Conservation (phyloP, 2,113 vertebrate species). For the Menura novaehollandiae region DNA sequence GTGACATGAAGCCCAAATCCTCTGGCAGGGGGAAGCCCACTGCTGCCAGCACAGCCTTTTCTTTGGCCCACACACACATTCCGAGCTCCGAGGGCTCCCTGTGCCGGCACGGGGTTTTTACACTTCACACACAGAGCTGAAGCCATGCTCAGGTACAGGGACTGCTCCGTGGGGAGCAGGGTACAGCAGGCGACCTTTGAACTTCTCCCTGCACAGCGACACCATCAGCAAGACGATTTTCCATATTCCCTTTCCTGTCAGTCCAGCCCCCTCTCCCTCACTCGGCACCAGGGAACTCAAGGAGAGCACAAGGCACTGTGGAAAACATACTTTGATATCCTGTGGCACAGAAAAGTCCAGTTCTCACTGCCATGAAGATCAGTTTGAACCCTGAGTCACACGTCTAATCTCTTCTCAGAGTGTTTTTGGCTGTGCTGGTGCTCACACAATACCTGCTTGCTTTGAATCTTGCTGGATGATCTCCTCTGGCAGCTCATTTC, state of each 20-base stretch:
- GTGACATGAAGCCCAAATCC: not conserved
- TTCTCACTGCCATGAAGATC: not conserved
- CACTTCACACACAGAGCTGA: not conserved
- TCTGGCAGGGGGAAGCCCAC: not conserved
- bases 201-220: not conserved
- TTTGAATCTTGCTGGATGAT: not conserved
- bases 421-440: not conserved
- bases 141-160: not conserved
- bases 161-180: rapidly evolving
- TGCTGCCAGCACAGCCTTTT: not conserved
- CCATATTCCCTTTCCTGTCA: not conserved
- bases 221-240: not conserved
- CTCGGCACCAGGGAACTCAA: not conserved
- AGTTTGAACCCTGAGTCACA: not conserved
- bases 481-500: not conserved
- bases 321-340: not conserved
- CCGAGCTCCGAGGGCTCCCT: rapidly evolving
- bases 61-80: rapidly evolving
- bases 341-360: not conserved
- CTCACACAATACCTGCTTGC: not conserved
- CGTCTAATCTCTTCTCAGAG: not conserved
- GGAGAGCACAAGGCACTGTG: not conserved
- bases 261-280: not conserved
- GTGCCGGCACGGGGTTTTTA: rapidly evolving
- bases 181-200: not conserved